phyloP scores from a whole-genome alignment of 1,140 invertebrate species.

The Aphaenogaster rudis region DNA sequence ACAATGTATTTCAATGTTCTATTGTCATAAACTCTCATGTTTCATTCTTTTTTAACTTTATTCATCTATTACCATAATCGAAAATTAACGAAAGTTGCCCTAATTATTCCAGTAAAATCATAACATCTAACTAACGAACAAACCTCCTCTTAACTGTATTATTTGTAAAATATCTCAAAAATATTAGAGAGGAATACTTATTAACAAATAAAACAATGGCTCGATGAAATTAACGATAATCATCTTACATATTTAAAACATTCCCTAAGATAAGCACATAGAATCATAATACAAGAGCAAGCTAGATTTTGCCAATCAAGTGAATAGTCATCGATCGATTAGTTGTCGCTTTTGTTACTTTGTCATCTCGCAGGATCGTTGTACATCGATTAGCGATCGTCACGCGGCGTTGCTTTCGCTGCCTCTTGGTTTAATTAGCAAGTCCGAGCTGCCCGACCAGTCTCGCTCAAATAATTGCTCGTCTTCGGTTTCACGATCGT shows the following conservation, averaged over 20 bases:
- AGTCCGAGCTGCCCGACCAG: constrained; percentile 40
- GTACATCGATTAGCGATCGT: constrained; percentile 18
- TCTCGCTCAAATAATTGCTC: constrained; percentile 61
- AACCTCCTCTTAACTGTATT: background rate
- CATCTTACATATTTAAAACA: background rate
- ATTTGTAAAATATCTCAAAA: background rate
- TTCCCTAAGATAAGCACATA: background rate
- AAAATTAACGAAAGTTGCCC: background rate
- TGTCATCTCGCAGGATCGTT: constrained; percentile 10
- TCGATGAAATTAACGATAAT: background rate
- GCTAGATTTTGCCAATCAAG: constrained; percentile 19
- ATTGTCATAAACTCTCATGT: background rate
- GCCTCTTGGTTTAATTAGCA: constrained; percentile 56
- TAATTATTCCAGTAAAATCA: background rate
- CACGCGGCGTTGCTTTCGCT: constrained; percentile 42
- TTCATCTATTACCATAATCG: background rate
- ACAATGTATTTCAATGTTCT: background rate
- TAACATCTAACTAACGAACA: background rate
- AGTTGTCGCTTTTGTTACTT: constrained; percentile 33
- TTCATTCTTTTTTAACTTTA: background rate
- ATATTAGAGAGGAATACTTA: background rate
- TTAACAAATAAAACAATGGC: background rate
- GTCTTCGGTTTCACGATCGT: constrained; percentile 66
- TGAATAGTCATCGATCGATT: constrained; percentile 24
- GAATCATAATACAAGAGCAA: background rate